A percentile compares a stretch with the other conserved stretches of the same genome.
These are phyloP conservation scores for Climacteris rufus DNA, from an alignment of 2,113 vertebrate species.

Conservation along the genomic window DNA sequence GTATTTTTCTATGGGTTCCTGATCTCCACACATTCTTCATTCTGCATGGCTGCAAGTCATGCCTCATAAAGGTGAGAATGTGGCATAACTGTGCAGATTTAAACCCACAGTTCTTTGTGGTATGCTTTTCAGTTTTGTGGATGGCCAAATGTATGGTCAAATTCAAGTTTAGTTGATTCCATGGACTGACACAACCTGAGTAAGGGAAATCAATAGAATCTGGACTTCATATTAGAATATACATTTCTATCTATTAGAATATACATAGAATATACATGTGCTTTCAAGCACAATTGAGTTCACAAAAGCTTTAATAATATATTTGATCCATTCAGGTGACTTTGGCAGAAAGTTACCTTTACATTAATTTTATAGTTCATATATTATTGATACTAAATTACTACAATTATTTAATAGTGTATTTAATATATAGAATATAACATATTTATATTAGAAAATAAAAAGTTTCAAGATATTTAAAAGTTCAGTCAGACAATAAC, in stretches of 20 bases:
- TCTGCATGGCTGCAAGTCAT: constrained; percentile 29
- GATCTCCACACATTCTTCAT: background rate
- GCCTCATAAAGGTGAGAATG: constrained; percentile 44
- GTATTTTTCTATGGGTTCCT: constrained; percentile 23
- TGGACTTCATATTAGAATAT: background rate
- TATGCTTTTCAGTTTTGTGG: background rate
- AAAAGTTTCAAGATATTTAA: background rate
- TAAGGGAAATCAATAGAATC: background rate
- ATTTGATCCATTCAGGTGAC: background rate
- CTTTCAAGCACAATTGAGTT: background rate
- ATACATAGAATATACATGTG: too few species aligned
- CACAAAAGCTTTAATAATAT: background rate
- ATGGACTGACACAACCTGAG: background rate
- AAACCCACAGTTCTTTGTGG: background rate
- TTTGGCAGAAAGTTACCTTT: background rate
- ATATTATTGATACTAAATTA: background rate
- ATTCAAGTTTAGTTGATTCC: background rate
- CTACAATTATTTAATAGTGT: background rate
- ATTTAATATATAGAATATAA: background rate
- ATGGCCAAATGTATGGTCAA: background rate
- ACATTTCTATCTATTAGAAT: too few species aligned
- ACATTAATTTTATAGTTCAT: background rate
- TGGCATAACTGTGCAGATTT: background rate
- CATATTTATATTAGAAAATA: background rate
- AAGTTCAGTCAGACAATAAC: background rate